Conservation (phyloP, 1,140 invertebrate species). For the Drosophila takahashii region DNA sequence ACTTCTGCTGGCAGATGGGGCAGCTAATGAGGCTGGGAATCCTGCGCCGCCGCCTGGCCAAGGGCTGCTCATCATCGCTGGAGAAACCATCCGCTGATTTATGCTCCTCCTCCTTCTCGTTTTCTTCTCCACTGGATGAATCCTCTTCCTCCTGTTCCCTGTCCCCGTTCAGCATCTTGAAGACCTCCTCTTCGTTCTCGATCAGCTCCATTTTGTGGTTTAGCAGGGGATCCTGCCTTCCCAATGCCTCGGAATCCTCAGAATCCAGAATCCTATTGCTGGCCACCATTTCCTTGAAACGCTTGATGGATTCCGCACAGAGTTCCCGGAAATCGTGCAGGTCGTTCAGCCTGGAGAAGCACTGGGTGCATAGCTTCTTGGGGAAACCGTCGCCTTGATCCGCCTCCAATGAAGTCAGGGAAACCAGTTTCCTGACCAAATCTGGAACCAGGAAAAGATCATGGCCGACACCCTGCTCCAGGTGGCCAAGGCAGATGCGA, state of each 20-base stretch:
- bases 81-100: slow-evolving; percentile 1
- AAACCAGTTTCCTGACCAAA: slow-evolving; percentile 58
- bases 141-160: slow-evolving; percentile 42
- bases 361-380: slow-evolving; percentile 54
- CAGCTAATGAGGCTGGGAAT: slow-evolving; percentile 51
- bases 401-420: slow-evolving; percentile 57
- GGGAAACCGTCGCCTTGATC: slow-evolving; percentile 71
- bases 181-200: slow-evolving; percentile 77
- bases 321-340: slow-evolving; percentile 64
- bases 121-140: slow-evolving; percentile 17
- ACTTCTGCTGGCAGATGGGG: slow-evolving; percentile 74
- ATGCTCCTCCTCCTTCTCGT: slow-evolving; percentile 11
- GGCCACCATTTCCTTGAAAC: slow-evolving; percentile 65
- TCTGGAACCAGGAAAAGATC: slow-evolving; percentile 66
- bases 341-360: slow-evolving; percentile 59
- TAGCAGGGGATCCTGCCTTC: slow-evolving; percentile 57
- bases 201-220: slow-evolving; percentile 73
- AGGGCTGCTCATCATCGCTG: slow-evolving; percentile 67
- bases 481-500: slow-evolving; percentile 63
- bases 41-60: slow-evolving; percentile 41
- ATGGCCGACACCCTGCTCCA: slow-evolving; percentile 44
- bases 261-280: slow-evolving; percentile 25
- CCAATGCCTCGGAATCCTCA: slow-evolving; percentile 27
- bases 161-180: slow-evolving; percentile 74
- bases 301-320: slow-evolving; percentile 52